These are phyloP conservation scores for Octodonta nipae DNA, from an alignment of 2,888 invertebrate species.

Conservation along the genomic window DNA sequence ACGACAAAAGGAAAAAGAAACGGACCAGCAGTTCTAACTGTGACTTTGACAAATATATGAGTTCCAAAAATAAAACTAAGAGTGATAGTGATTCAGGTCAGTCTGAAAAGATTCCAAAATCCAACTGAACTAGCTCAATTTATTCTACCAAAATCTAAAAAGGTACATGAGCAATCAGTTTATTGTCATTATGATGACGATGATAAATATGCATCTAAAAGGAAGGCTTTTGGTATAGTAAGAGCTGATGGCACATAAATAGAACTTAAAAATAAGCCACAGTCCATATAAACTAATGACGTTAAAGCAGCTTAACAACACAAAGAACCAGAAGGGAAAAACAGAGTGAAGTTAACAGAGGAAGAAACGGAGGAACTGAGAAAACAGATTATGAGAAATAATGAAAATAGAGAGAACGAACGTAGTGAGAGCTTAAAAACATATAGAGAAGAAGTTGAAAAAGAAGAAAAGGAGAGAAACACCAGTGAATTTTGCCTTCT, in stretches of 20 bases:
- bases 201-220: constrained; percentile 25
- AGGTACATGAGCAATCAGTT: constrained; percentile 7
- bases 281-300: constrained; percentile 9
- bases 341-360: constrained; percentile 37
- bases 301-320: constrained; percentile 8
- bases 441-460: constrained; percentile 46
- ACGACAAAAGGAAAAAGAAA: constrained; percentile 1
- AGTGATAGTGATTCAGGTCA: constrained; percentile 8
- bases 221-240: constrained; percentile 31
- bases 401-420: constrained; percentile 53
- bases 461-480: constrained; percentile 35
- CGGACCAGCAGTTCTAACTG: not conserved
- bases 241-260: constrained; percentile 32
- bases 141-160: constrained; percentile 10
- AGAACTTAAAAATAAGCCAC: constrained; percentile 15
- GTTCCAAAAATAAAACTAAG: constrained; percentile 11
- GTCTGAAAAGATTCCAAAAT: constrained; percentile 1
- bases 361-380: constrained; percentile 57
- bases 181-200: constrained; percentile 17
- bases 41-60: constrained; percentile 4
- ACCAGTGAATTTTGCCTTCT: constrained; percentile 42
- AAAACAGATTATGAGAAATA: constrained; percentile 74
- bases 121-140: constrained; percentile 10
- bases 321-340: constrained; percentile 17
- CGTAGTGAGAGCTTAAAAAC: constrained; percentile 49